A percentile compares a stretch with the other conserved stretches of the same genome.
phyloP scores from a whole-genome alignment of 2,113 vertebrate species.

The Clarias gariepinus region DNA sequence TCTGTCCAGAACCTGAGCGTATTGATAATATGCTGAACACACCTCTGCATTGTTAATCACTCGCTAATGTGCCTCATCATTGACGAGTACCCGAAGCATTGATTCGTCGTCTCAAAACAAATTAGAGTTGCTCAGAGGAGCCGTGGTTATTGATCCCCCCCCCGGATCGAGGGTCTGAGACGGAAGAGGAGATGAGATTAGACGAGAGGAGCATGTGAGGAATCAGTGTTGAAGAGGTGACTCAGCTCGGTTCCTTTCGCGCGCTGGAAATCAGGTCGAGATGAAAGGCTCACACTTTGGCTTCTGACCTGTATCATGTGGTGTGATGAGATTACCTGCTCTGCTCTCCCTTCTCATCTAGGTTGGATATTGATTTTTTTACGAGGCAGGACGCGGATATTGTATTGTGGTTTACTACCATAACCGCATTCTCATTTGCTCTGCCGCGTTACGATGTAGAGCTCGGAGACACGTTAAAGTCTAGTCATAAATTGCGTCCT shows the following conservation, averaged over 20 bases:
- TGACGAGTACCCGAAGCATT: slow-evolving; percentile 27
- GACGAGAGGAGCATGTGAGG: neutral
- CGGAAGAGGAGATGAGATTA: neutral
- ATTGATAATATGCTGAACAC: slow-evolving; percentile 34
- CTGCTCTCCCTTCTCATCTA: neutral
- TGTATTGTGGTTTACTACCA: neutral
- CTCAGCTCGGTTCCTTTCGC: neutral
- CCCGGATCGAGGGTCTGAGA: neutral
- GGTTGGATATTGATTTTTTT: slow-evolving; percentile 23
- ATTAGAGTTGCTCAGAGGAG: slow-evolving; percentile 30
- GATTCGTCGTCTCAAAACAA: slow-evolving; percentile 19
- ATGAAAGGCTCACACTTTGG: slow-evolving; percentile 9
- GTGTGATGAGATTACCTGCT: neutral
- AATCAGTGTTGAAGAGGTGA: neutral
- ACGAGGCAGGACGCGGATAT: neutral
- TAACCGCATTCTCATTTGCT: neutral
- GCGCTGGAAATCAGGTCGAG: neutral
- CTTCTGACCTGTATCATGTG: neutral
- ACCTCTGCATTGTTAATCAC: slow-evolving; percentile 31
- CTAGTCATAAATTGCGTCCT: neutral
- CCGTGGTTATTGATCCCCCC: slow-evolving; percentile 8
- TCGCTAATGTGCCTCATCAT: slow-evolving; percentile 21
- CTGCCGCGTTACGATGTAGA: neutral
- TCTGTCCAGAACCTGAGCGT: neutral
- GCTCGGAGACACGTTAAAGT: slow-evolving; percentile 24